Conservation (phyloP, 2,888 invertebrate species). For the Pammene fasciana region DNA sequence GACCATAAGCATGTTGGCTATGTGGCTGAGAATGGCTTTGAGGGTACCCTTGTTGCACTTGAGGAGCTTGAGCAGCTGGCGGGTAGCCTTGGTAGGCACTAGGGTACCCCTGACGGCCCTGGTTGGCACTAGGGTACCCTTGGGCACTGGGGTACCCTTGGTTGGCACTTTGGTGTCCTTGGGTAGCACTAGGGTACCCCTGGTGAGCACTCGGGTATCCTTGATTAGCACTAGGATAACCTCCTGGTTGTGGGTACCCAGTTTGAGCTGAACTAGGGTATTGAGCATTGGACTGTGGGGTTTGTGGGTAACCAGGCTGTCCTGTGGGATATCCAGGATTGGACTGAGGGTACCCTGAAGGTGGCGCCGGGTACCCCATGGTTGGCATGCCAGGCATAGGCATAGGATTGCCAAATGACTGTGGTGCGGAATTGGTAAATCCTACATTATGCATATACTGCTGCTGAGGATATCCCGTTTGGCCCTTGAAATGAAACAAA, state of each 20-base stretch:
- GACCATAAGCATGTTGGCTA: conserved; percentile 60
- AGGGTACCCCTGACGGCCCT: conserved; percentile 45
- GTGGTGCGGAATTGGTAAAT: conserved; percentile 76
- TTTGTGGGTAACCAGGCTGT: conserved; percentile 49
- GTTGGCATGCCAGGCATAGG: conserved; percentile 76
- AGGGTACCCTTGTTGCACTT: conserved; percentile 14
- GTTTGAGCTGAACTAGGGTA: conserved; percentile 45
- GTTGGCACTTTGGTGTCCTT: conserved; percentile 47
- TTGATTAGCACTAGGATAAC: conserved; percentile 41
- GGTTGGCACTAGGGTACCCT: conserved; percentile 29
- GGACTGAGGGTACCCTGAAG: conserved; percentile 64
- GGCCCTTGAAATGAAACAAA: conserved; percentile 78
- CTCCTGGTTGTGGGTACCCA: conserved; percentile 49
- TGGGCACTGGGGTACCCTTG: conserved; percentile 49
- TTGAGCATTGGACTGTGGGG: conserved; percentile 44
- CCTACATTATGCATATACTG: conserved; percentile 78
- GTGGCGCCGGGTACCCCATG: conserved; percentile 69
- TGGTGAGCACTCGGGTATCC: conserved; percentile 38
- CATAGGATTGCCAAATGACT: conserved; percentile 78
- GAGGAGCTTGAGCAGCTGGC: background rate
- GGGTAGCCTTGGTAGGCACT: conserved; percentile 50
- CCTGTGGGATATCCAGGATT: conserved; percentile 53
- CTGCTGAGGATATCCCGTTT: conserved; percentile 79
- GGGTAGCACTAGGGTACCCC: conserved; percentile 45
- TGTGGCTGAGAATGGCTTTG: conserved; percentile 54